phyloP scores from a whole-genome alignment of 1,140 invertebrate species.

The Bombus difficillimus region DNA sequence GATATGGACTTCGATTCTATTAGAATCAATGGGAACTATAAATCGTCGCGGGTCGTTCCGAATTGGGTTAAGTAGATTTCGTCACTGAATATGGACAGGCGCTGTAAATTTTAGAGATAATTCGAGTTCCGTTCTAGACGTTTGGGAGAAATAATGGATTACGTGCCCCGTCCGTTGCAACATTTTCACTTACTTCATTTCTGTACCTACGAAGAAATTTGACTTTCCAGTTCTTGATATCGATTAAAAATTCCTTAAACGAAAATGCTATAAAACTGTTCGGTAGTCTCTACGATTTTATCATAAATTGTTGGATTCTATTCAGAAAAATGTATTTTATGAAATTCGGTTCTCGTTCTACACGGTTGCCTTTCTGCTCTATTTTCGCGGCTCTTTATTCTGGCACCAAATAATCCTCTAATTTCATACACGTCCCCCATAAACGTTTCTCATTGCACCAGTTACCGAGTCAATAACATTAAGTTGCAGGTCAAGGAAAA shows the following conservation, averaged over 20 bases:
- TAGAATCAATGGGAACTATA: constrained; percentile 38
- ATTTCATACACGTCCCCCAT: not conserved
- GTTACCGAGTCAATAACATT: not conserved
- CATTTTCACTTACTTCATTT: not conserved
- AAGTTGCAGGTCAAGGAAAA: not conserved
- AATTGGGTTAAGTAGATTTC: constrained; percentile 52
- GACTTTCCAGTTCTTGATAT: too few species aligned
- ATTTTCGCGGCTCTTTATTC: not conserved
- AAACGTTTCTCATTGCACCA: not conserved
- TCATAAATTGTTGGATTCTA: not conserved
- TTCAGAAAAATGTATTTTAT: not conserved
- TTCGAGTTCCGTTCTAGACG: not conserved
- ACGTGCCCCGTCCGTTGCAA: not conserved
- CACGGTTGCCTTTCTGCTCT: too few species aligned
- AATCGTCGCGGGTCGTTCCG: constrained; percentile 25
- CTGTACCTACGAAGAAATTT: not conserved
- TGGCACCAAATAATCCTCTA: not conserved
- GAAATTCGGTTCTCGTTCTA: not conserved
- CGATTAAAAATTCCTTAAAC: not conserved
- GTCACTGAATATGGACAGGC: constrained; percentile 26
- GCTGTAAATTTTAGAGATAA: constrained; percentile 13
- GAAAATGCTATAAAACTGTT: not conserved
- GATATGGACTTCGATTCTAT: constrained; percentile 38
- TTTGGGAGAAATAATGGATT: constrained; percentile 22
- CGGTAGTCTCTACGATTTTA: not conserved